A percentile compares a stretch with the other conserved stretches of the same genome.
Evolutionary conservation across 2,888 invertebrate species (phyloP).

Genomic region (Stegophylla sp.): DNA sequence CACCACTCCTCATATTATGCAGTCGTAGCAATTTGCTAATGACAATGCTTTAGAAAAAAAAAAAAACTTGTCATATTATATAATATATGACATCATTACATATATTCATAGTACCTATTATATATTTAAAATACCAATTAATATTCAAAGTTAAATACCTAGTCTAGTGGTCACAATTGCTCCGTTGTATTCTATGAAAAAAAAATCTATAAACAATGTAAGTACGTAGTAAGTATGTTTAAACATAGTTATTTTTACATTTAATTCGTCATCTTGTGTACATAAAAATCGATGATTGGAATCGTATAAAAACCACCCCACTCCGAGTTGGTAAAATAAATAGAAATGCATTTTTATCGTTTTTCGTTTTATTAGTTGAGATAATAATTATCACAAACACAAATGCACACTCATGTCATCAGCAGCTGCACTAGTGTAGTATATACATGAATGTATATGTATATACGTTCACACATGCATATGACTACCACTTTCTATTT

Average conservation of each 20-base stretch:
- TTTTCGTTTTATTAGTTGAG: slow-evolving; percentile 20
- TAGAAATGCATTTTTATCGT: neutral
- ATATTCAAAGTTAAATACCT: too few relatives aligned
- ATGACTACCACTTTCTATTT: slow-evolving; percentile 54
- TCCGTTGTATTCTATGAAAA: too few relatives aligned
- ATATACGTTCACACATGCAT: too few relatives aligned
- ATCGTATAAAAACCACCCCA: neutral
- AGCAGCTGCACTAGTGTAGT: neutral
- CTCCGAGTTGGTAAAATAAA: neutral
- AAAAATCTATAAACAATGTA: too few relatives aligned
- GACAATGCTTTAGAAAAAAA: neutral
- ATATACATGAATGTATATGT: neutral
- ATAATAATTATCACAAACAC: neutral
- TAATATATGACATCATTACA: neutral
- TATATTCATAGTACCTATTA: too few relatives aligned
- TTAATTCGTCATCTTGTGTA: too few relatives aligned
- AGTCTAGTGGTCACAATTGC: too few relatives aligned
- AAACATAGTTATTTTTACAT: too few relatives aligned
- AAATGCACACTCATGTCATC: neutral
- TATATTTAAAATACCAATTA: too few relatives aligned
- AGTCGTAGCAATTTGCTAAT: neutral
- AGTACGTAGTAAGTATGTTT: too few relatives aligned
- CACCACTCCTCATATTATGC: neutral
- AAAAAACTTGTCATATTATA: slow-evolving; percentile 17
- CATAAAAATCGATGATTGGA: neutral